Evolutionary conservation across 2,113 vertebrate genomes (phyloP), one percentile per base, ranked within the genome.

Genomic region (Hystrix cristata): DNA sequence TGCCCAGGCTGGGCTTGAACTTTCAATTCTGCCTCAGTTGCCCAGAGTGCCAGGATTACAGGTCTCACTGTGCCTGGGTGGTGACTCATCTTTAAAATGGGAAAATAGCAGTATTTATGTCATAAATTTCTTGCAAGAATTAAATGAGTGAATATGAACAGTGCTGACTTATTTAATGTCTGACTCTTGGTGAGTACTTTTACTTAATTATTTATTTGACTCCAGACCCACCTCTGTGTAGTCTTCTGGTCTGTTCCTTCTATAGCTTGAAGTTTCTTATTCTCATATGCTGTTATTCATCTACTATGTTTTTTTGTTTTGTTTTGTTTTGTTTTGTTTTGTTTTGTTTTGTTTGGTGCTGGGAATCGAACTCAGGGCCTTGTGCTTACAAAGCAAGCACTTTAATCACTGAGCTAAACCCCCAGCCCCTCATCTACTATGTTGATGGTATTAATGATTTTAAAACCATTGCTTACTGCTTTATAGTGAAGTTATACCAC

Each of bases 81-180:
- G 31, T 21, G 34, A 2, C 38, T 89, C 72, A 62, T 89, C 65
- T 81, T 81, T 94, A 80, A 94, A 80, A 72, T 59, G 69, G 57
- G 15, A 91, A 78, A 83, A 59, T 71, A 94, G 48, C 31, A 80
- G 53, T 80, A 80, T 43, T 83, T 94, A 81, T 16, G 12, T 21
- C 31, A 27, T 43, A 53, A 94, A 64, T 46, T 67, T 59, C 27
- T 57, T 74, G 69, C 31, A 34, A 93, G 43, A 62, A 38, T 83
- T 96, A 93, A 95, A 11, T 82, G 51, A 93, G 51, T 95, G 29
- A 79, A 86, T 15, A 60, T 74, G 2, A 65, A 57, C 31, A 69
- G 27, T 10, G 0, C 43, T 62, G 51, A 46, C 67, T 79, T 29
- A 90, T 46, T 78, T 65, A 57, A 5, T 64, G 53, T 87, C 76